Percentiles rank a stretch among this genome's conserved stretches.
phyloP scores from a whole-genome alignment of 2,888 invertebrate species.

The Lamproptera curius region DNA sequence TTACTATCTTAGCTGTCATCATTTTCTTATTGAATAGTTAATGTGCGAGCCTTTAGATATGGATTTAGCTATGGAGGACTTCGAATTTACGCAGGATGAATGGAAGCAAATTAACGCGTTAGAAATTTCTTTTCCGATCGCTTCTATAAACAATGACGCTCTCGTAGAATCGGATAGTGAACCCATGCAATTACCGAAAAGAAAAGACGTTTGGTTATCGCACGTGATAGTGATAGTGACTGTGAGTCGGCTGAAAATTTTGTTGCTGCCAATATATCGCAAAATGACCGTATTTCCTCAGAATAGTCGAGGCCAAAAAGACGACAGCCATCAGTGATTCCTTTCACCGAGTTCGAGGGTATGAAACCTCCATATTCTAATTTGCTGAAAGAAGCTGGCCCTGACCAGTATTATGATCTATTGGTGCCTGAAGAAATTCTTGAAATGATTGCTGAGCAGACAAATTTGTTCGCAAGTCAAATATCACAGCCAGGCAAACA shows the following conservation, averaged over 20 bases:
- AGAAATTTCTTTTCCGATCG: slow-evolving; percentile 29
- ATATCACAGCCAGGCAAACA: slow-evolving; percentile 30
- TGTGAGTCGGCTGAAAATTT: slow-evolving; percentile 33
- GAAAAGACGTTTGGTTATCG: too few species aligned
- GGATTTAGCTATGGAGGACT: slow-evolving; percentile 31
- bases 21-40: slow-evolving; percentile 31
- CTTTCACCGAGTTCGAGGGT: slow-evolving; percentile 29
- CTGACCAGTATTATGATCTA: slow-evolving; percentile 31
- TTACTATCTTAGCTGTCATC: slow-evolving; percentile 31
- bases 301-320: slow-evolving; percentile 32
- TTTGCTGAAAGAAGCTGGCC: slow-evolving; percentile 31
- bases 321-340: slow-evolving; percentile 32
- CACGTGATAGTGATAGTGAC: slow-evolving; percentile 25
- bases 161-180: slow-evolving; percentile 30
- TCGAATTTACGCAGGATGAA: slow-evolving; percentile 33
- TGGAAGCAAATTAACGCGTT: slow-evolving; percentile 30
- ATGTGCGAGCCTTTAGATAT: slow-evolving; percentile 25
- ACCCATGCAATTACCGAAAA: too few species aligned
- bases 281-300: slow-evolving; percentile 30
- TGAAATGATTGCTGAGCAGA: slow-evolving; percentile 33
- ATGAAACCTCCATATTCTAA: slow-evolving; percentile 29
- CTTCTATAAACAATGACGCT: slow-evolving; percentile 31
- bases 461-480: slow-evolving; percentile 33
- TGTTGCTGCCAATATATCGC: slow-evolving; percentile 32
- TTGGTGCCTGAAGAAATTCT: slow-evolving; percentile 34